Evolutionary conservation across 1,140 invertebrate species (phyloP).

Genomic region (Laupala kohalensis): DNA sequence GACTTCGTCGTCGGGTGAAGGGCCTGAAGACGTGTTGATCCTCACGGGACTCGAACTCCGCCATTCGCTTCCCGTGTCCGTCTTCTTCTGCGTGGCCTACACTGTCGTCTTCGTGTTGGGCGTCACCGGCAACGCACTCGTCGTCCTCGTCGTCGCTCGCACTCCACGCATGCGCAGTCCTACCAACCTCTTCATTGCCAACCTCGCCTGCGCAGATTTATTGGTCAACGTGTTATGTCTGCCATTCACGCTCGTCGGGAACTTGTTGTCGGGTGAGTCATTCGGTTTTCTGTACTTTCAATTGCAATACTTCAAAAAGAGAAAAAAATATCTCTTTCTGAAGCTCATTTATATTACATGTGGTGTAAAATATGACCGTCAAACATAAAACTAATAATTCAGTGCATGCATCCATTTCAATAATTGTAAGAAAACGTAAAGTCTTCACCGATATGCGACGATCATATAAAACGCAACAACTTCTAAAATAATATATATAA

Average conservation of each 20-base stretch:
- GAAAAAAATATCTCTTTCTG: too few relatives aligned
- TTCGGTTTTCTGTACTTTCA: too few relatives aligned
- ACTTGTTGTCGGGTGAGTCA: constrained; percentile 39
- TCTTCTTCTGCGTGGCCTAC: constrained; percentile 30
- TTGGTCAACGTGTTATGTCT: constrained; percentile 47
- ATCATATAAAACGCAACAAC: too few relatives aligned
- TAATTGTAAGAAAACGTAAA: too few relatives aligned
- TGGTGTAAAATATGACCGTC: too few relatives aligned
- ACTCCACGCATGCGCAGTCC: constrained; percentile 32
- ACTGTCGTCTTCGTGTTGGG: constrained; percentile 33
- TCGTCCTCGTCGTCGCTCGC: constrained; percentile 33
- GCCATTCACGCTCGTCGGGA: constrained; percentile 42
- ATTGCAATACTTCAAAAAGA: too few relatives aligned
- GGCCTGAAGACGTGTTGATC: neutral
- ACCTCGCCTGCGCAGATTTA: constrained; percentile 39
- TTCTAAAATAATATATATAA: too few relatives aligned
- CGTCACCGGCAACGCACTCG: constrained; percentile 34
- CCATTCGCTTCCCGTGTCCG: constrained; percentile 20
- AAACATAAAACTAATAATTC: too few relatives aligned
- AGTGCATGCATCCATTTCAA: too few relatives aligned
- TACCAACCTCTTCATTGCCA: constrained; percentile 34
- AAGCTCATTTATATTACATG: too few relatives aligned
- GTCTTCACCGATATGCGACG: too few relatives aligned
- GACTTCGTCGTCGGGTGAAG: neutral
- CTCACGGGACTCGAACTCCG: constrained; percentile 13